These are phyloP conservation scores for Mimumesa dahlbomi DNA, from an alignment of 2,888 invertebrate species.

Conservation along the genomic window DNA sequence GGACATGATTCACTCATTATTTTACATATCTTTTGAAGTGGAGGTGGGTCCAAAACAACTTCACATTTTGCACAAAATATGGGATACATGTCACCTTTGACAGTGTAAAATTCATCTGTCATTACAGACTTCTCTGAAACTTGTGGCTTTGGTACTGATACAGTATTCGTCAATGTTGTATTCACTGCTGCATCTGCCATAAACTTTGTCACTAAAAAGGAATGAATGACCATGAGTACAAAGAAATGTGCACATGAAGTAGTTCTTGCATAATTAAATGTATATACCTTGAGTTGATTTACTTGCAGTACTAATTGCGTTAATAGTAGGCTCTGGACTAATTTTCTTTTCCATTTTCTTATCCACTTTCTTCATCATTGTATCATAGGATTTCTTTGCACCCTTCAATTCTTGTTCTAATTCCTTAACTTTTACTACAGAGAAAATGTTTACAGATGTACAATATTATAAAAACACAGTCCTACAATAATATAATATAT, in stretches of 20 bases:
- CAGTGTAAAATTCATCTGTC: constrained; percentile 62
- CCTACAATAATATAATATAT: neutral
- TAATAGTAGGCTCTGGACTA: no score
- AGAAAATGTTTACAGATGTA: neutral
- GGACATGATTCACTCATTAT: constrained; percentile 63
- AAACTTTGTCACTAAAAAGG: constrained; percentile 15
- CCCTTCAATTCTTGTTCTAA: constrained; percentile 61
- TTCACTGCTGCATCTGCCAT: constrained; percentile 21
- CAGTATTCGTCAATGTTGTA: neutral
- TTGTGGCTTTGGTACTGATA: constrained; percentile 9
- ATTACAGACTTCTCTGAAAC: constrained; percentile 43
- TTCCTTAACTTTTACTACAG: constrained; percentile 61
- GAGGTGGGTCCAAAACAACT: constrained; percentile 45
- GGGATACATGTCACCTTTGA: constrained; percentile 61
- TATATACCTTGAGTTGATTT: neutral
- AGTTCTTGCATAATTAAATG: neutral
- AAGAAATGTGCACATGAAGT: no score
- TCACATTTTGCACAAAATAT: constrained; percentile 70
- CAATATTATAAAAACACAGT: constrained; percentile 1
- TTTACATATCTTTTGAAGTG: constrained; percentile 66
- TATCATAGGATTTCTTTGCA: constrained; percentile 15
- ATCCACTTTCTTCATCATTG: constrained; percentile 36
- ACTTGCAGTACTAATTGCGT: neutral
- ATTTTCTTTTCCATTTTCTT: constrained; percentile 23
- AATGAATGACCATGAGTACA: no score